phyloP scores from a whole-genome alignment of 2,797 vertebrate species.

The Gouania willdenowi region DNA sequence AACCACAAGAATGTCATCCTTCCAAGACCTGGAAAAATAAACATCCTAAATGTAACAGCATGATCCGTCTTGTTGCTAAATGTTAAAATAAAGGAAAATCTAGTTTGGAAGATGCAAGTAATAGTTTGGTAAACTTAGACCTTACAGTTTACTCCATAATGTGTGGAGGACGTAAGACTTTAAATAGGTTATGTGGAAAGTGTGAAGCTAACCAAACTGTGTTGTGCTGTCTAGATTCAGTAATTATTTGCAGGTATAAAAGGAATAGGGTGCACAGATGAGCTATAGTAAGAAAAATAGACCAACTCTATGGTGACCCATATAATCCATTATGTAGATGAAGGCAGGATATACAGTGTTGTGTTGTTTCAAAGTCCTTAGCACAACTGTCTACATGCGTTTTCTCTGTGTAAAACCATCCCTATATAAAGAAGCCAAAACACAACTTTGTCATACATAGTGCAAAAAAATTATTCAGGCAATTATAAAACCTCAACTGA shows the following conservation, averaged over 20 bases:
- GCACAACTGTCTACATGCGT: slow-evolving; percentile 33
- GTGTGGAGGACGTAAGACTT: slow-evolving; percentile 39
- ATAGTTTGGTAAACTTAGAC: slow-evolving; percentile 22
- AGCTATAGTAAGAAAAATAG: slow-evolving; percentile 67
- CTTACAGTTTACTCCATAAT: slow-evolving; percentile 22
- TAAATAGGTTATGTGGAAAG: slow-evolving; percentile 67
- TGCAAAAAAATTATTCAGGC: too few species aligned
- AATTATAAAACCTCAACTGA: too few species aligned
- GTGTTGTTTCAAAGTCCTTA: slow-evolving; percentile 33
- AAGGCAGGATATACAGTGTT: slow-evolving; percentile 41
- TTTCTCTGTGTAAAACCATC: slow-evolving; percentile 16
- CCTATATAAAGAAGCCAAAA: too few species aligned
- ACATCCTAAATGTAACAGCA: slow-evolving; percentile 23
- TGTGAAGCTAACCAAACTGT: slow-evolving; percentile 40
- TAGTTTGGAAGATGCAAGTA: slow-evolving; percentile 17
- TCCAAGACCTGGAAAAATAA: slow-evolving; percentile 27
- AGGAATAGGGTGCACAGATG: slow-evolving; percentile 60
- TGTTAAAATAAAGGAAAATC: slow-evolving; percentile 15
- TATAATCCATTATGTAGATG: slow-evolving; percentile 68
- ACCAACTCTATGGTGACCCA: slow-evolving; percentile 65
- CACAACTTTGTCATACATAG: too few species aligned
- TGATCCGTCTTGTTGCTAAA: slow-evolving; percentile 2
- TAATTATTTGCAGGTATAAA: slow-evolving; percentile 72
- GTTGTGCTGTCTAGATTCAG: slow-evolving; percentile 42
- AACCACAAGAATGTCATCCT: slow-evolving; percentile 27